Evolutionary conservation across 2,113 vertebrate genomes (phyloP).

Genomic region (Lasiurus borealis): DNA sequence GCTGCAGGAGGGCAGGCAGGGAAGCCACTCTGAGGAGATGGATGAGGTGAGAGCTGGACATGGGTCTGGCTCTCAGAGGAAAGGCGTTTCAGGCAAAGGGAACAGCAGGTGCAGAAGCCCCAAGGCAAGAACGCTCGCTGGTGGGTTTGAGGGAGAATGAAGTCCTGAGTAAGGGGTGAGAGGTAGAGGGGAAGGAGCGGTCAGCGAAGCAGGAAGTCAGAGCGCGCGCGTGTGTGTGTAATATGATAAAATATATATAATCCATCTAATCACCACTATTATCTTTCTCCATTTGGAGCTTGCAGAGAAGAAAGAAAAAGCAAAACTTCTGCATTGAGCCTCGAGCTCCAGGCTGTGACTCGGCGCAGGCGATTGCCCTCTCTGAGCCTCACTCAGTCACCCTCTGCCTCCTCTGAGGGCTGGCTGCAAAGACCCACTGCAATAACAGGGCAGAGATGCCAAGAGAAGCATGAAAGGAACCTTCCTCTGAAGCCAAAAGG

Average conservation of each 20-base stretch:
- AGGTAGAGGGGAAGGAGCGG: accelerated
- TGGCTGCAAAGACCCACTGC: neutral
- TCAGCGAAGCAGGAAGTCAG: neutral
- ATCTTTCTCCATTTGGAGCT: neutral
- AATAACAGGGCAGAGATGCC: no score
- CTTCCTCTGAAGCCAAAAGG: neutral
- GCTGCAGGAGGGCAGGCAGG: no score
- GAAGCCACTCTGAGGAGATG: neutral
- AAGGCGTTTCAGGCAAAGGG: neutral
- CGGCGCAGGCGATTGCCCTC: accelerated
- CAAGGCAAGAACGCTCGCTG: neutral
- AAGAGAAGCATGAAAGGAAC: neutral
- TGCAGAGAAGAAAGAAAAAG: neutral
- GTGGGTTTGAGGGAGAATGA: neutral
- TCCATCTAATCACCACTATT: accelerated
- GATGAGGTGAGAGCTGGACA: neutral
- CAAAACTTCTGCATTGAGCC: neutral
- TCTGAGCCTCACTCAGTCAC: conserved; percentile 29
- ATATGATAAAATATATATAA: neutral
- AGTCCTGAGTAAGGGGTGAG: neutral
- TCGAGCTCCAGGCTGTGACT: neutral
- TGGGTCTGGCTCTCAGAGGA: neutral
- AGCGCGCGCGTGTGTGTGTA: no score
- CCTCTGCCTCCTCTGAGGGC: neutral
- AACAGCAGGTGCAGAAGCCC: neutral